These are phyloP conservation scores for Sebastes vulpes DNA, from an alignment of 2,797 vertebrate species.

Conservation along the genomic window DNA sequence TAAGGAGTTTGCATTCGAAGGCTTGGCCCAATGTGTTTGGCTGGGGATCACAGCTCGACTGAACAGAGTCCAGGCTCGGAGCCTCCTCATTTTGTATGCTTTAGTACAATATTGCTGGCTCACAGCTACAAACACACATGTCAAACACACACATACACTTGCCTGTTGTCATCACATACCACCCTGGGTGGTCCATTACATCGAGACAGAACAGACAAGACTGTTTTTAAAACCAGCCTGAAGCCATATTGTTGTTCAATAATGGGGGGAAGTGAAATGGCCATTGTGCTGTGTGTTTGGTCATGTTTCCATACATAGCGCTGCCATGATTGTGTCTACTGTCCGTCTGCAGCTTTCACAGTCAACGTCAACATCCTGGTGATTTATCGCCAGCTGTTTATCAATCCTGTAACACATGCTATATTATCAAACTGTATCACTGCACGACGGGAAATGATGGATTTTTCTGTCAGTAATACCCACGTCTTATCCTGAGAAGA, in stretches of 20 bases:
- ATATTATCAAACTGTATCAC: slow-evolving; percentile 5
- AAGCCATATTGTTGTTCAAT: slow-evolving; percentile 6
- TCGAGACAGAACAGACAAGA: slow-evolving; percentile 24
- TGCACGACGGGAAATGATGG: neutral
- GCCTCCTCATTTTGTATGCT: slow-evolving; percentile 23
- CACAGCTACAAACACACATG: slow-evolving; percentile 32
- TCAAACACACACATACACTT: slow-evolving; percentile 4
- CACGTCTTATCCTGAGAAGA: neutral
- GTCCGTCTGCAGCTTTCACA: slow-evolving; percentile 1
- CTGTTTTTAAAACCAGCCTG: slow-evolving; percentile 14
- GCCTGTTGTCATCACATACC: neutral
- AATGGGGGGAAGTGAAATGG: slow-evolving; percentile 2
- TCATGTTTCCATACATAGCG: slow-evolving; percentile 15
- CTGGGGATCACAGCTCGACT: slow-evolving; percentile 46
- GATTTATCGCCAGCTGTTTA: slow-evolving; percentile 30
- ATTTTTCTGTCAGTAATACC: slow-evolving; percentile 1
- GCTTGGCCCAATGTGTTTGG: slow-evolving; percentile 51
- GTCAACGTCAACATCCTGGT: neutral
- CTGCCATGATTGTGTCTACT: neutral
- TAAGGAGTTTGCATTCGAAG: slow-evolving; percentile 47
- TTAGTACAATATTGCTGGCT: slow-evolving; percentile 32
- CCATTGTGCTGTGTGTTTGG: slow-evolving; percentile 8
- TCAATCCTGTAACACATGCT: slow-evolving; percentile 20
- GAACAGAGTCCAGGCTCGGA: slow-evolving; percentile 19
- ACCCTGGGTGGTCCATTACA: slow-evolving; percentile 53